Base-by-base conservation (phyloP, 30 jellyfish, hydroid and myxozoan species). In the Sanderia malayensis region DNA sequence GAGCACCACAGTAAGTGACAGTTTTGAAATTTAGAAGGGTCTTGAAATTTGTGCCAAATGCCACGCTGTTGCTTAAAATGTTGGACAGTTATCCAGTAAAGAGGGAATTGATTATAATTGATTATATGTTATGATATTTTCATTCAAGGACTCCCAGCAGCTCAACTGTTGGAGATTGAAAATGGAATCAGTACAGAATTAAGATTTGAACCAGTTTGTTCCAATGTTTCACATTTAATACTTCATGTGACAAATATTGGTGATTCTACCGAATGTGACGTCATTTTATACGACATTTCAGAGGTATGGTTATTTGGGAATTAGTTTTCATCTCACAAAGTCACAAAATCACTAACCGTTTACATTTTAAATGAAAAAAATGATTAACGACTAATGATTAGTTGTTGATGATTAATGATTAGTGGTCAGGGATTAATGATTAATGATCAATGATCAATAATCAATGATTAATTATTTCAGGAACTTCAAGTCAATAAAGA, bases 281-380 rank as follows among this genome's bases (percentile, higher is more conserved):
- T 89, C 80, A 60, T 18, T 17, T 61, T 88, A 33, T 61, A 46
- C 31, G 95, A 88, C 46, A 49, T 82, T 27, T 61, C 89, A 30
- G 94, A 61, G 89, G 97, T 88, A 82, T 31, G 89, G n/a, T 44
- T 49, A n/a, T n/a, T n/a, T n/a, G n/a, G n/a, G n/a, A n/a, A n/a
- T n/a, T n/a, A n/a, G n/a, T n/a, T n/a, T n/a, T n/a, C n/a, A n/a
- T n/a, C n/a, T n/a, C n/a, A n/a, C n/a, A n/a, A n/a, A n/a, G n/a
- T n/a, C n/a, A n/a, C n/a, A n/a, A n/a, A n/a, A n/a, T n/a, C n/a
- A n/a, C n/a, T n/a, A n/a, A n/a, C n/a, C n/a, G n/a, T n/a, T n/a
- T n/a, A n/a, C n/a, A n/a, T n/a, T n/a, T n/a, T n/a, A n/a, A n/a
- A n/a, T n/a, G n/a, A n/a, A n/a, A n/a, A n/a, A n/a, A n/a, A n/a